Percentiles rank a stretch among this genome's conserved stretches.
phyloP scores from a whole-genome alignment of 2,113 vertebrate species.

The Dasyprocta punctata region DNA sequence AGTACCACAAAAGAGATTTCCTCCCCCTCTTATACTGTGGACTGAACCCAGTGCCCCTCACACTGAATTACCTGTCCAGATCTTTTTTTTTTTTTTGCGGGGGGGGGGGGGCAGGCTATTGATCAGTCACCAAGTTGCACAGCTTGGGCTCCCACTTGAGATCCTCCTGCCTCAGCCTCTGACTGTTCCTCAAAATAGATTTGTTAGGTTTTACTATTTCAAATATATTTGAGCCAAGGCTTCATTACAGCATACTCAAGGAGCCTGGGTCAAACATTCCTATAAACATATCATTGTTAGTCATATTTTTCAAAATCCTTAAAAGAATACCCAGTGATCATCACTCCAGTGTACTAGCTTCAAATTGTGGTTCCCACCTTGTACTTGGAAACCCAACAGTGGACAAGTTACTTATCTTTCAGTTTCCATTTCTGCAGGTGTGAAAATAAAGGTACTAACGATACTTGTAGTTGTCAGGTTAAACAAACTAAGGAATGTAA shows the following conservation, averaged over 20 bases:
- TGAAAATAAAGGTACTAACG: not conserved
- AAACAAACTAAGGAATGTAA: not conserved
- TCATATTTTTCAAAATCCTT: not conserved
- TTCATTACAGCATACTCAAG: not conserved
- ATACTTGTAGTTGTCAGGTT: not conserved
- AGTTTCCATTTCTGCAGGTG: not conserved
- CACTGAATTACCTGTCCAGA: not conserved
- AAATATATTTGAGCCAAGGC: not conserved
- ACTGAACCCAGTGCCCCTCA: not conserved
- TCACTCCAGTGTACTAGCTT: not conserved
- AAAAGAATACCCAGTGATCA: not conserved
- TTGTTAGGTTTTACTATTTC: not conserved
- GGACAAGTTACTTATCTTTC: slow-evolving; percentile 5
- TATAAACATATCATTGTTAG: not conserved
- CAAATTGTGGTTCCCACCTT: not conserved
- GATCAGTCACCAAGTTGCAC: not conserved
- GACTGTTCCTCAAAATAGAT: not conserved
- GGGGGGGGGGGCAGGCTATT: not conserved
- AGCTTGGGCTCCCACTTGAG: not conserved
- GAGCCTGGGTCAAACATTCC: not conserved
- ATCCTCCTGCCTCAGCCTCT: not conserved
- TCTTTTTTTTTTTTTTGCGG: not conserved
- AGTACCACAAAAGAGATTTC: not conserved
- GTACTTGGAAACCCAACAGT: not conserved
- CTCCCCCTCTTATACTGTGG: not conserved